Conservation (phyloP, 2,113 vertebrate species). For the Ochotona princeps region DNA sequence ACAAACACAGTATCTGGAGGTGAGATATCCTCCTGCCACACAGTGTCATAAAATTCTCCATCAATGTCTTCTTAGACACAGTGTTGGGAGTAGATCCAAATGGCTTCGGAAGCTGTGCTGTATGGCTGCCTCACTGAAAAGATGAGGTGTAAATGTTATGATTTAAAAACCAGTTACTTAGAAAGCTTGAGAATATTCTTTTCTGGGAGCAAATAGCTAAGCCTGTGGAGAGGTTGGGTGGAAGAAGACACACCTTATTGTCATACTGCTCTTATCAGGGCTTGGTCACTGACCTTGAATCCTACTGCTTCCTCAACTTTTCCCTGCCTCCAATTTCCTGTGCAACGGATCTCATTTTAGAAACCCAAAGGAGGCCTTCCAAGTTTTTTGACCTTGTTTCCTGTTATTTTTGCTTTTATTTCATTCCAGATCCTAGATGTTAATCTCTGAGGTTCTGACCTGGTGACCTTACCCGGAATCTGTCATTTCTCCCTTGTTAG, state of each 20-base stretch:
- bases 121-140: not conserved
- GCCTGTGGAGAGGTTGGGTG: rapidly evolving
- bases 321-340: constrained; percentile 75
- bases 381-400: constrained; percentile 68
- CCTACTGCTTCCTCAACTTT: not conserved
- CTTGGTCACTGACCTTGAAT: constrained; percentile 41
- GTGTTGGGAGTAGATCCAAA: not conserved
- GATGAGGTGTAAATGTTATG: not conserved
- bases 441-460: constrained; percentile 65
- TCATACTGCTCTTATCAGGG: not conserved
- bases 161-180: not conserved
- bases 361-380: constrained; percentile 40
- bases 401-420: constrained; percentile 67
- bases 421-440: constrained; percentile 48
- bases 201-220: not conserved
- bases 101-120: not conserved
- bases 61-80: not conserved
- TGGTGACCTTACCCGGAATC: constrained; percentile 34
- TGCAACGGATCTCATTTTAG: constrained; percentile 66
- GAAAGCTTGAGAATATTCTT: not conserved
- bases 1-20: not conserved
- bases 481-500: constrained; percentile 56
- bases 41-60: not conserved
- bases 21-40: not conserved
- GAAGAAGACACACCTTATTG: not conserved